Evolutionary conservation across 2,888 invertebrate species (phyloP).

Genomic region (Spatulosminthurus flaviceps): DNA sequence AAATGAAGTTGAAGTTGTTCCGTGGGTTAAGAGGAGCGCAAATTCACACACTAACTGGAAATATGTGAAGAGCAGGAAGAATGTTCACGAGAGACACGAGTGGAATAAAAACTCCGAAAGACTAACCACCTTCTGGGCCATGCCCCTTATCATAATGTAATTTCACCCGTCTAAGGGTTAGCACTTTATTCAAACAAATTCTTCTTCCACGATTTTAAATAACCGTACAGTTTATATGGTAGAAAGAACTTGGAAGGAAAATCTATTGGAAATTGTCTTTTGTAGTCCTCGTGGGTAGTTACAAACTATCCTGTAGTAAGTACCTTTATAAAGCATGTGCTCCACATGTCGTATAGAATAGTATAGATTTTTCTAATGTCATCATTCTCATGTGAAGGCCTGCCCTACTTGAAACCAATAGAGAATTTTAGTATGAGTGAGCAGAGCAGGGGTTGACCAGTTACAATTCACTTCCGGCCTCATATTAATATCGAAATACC

Average conservation of each 20-base stretch:
- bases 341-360: too few species aligned
- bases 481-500: conserved; percentile 50
- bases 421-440: background rate
- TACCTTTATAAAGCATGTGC: too few species aligned
- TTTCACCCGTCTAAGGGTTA: background rate
- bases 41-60: conserved; percentile 27
- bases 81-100: background rate
- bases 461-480: conserved; percentile 60
- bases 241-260: background rate
- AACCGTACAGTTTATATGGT: too few species aligned
- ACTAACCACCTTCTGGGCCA: background rate
- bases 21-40: conserved; percentile 4
- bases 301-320: too few species aligned
- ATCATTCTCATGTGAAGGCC: conserved; percentile 41
- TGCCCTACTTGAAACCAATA: conserved; percentile 56
- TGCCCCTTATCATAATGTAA: background rate
- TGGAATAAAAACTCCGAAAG: background rate
- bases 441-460: conserved; percentile 61
- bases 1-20: background rate
- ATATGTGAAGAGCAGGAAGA: background rate
- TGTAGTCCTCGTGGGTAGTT: background rate
- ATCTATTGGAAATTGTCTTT: conserved; percentile 3
- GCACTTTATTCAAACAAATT: background rate
- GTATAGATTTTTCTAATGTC: conserved; percentile 37
- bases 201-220: background rate